Base-by-base conservation (phyloP, 2,888 invertebrate species). In the Leptopilina drosophilae region DNA sequence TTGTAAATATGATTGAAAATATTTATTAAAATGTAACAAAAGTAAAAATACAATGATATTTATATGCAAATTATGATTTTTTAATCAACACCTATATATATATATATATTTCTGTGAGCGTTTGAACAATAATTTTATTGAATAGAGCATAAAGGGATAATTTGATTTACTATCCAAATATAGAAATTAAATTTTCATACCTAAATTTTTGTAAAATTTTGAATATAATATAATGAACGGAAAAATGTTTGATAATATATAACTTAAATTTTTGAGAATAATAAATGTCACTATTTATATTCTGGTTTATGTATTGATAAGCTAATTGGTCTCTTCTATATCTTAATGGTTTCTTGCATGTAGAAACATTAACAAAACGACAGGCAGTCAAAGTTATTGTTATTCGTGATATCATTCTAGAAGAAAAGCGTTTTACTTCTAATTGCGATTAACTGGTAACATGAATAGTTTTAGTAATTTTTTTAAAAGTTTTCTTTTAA, bases 21-120 rank as follows among this genome's bases (percentile, higher is more conserved):
- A 91, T 91, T 91, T 91, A 91, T 91, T 91, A 88, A 91, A 89
- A 87, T 91, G 90, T 91, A 90, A 90, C 87, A 87, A 88, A 89
- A 87, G 87, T 85, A 89, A 84, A 87, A 90, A 89, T 90, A 91
- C 88, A 91, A 86, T 87, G 83, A 88, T 91, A 91, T 91, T 91
- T 91, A 91, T 90, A 91, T 86, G 89, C 87, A 86, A 87, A 49
- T 33, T 46, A 49, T 11, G 11, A 42, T 56, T 42, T 64, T 15
- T 59, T 64, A 26, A 15, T 62, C n/a, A 42, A 64, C 14, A 6
- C 7, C 6, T 14, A 59, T 20, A 20, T 20, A 20, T 20, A 20
- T 20, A 20, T 20, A 20, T 20, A 20, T 20, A 20, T 59, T 59
- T 11, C 49, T 14, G 7, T 26, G 5, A 33, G 1, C 26, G 2